These are phyloP conservation scores for Bucorvus abyssinicus DNA, from an alignment of 2,797 vertebrate genomes.

Conservation along the genomic window DNA sequence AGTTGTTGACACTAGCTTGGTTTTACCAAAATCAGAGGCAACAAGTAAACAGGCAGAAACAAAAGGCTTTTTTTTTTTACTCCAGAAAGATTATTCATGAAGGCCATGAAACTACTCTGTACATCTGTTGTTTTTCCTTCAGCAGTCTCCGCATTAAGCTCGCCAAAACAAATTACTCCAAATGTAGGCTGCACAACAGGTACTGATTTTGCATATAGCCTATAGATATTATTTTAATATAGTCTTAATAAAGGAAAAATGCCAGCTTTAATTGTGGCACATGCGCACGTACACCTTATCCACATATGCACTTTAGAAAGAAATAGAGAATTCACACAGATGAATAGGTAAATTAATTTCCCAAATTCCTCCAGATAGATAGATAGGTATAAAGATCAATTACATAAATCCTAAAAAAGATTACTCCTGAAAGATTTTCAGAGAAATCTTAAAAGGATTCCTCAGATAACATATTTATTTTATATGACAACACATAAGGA, in stretches of 20 bases:
- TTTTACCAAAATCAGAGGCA: not conserved
- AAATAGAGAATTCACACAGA: not conserved
- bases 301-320: not conserved
- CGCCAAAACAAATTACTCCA: not conserved
- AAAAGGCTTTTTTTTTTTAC: not conserved
- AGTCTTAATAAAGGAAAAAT: not conserved
- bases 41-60: not conserved
- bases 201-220: not conserved
- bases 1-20: not conserved
- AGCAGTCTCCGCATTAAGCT: not conserved
- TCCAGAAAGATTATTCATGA: not conserved
- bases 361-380: not conserved
- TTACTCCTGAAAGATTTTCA: not conserved
- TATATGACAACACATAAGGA: not conserved
- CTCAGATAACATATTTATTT: not conserved
- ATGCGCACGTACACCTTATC: fast-evolving
- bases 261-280: not conserved
- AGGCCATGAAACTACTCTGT: not conserved
- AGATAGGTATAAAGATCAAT: not conserved
- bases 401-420: not conserved
- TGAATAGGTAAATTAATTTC: not conserved
- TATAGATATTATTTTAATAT: not conserved
- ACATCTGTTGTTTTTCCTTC: not conserved
- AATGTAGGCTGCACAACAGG: not conserved
- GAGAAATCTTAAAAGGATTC: not conserved